Evolutionary conservation across 2,113 vertebrate genomes (phyloP).

Genomic region (Nematolebias whitei): DNA sequence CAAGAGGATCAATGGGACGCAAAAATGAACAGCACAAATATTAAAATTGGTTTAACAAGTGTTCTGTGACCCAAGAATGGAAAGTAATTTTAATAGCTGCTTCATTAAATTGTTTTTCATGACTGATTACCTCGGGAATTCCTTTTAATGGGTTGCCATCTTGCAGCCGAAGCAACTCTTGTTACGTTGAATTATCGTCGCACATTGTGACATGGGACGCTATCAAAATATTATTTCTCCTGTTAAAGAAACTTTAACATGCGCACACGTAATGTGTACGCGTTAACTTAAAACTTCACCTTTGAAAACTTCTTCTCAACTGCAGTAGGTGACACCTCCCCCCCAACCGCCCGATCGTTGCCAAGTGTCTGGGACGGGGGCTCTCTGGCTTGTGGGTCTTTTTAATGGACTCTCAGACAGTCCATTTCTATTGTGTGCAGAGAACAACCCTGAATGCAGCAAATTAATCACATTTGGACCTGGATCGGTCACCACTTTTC

Average conservation of each 20-base stretch:
- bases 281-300: constrained; percentile 20
- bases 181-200: constrained; percentile 52
- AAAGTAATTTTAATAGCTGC: constrained; percentile 35
- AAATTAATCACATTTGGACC: constrained; percentile 92
- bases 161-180: constrained; percentile 31
- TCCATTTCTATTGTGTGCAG: constrained; percentile 87
- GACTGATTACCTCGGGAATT: constrained; percentile 60
- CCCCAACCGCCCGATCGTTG: constrained; percentile 64
- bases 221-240: constrained; percentile 62
- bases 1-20: neutral
- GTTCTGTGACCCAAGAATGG: constrained; percentile 38
- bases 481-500: constrained; percentile 83
- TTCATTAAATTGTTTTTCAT: constrained; percentile 55
- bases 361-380: constrained; percentile 76
- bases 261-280: neutral
- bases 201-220: constrained; percentile 40
- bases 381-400: constrained; percentile 78
- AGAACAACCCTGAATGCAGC: constrained; percentile 84
- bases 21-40: constrained; percentile 19
- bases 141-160: constrained; percentile 50
- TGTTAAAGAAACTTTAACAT: constrained; percentile 19
- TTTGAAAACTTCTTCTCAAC: constrained; percentile 65
- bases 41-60: constrained; percentile 23
- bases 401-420: constrained; percentile 86
- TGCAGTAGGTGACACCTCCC: constrained; percentile 61